phyloP scores from a whole-genome alignment of 2,113 vertebrate species.

The Dicerorhinus sumatrensis region DNA sequence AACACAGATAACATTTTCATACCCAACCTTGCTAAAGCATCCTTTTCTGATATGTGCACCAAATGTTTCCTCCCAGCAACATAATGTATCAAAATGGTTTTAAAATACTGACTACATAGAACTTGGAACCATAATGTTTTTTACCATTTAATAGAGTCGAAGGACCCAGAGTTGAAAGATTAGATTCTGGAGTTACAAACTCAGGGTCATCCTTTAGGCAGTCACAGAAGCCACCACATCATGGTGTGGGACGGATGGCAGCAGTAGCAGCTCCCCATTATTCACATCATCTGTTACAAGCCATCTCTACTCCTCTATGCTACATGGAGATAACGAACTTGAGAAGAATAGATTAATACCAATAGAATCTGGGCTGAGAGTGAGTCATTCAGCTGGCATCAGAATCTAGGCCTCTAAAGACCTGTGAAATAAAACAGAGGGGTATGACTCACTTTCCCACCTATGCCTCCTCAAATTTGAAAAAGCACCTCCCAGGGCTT shows the following conservation, averaged over 20 bases:
- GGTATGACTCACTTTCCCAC: not conserved
- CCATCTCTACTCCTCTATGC: not conserved
- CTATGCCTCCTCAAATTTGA: not conserved
- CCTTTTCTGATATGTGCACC: not conserved
- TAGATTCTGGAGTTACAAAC: not conserved
- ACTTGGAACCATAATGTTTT: not conserved
- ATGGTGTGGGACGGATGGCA: too few species aligned
- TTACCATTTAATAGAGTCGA: not conserved
- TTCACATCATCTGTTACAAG: not conserved
- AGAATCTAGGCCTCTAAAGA: not conserved
- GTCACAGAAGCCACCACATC: not conserved
- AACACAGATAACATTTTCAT: not conserved
- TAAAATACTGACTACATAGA: not conserved
- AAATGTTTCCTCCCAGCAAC: not conserved
- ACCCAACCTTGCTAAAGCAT: not conserved
- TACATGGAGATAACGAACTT: conserved; percentile 22
- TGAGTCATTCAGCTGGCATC: not conserved
- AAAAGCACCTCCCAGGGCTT: not conserved
- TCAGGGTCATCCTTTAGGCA: not conserved
- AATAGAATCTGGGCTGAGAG: not conserved
- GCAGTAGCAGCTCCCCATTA: not conserved
- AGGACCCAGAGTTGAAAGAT: not conserved
- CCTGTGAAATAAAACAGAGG: not conserved
- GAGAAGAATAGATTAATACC: not conserved
- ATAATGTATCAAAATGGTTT: not conserved